A percentile compares a stretch with the other conserved stretches of the same genome.
Conservation (phyloP, 2,113 vertebrate genomes). For the Leiothrix lutea region DNA sequence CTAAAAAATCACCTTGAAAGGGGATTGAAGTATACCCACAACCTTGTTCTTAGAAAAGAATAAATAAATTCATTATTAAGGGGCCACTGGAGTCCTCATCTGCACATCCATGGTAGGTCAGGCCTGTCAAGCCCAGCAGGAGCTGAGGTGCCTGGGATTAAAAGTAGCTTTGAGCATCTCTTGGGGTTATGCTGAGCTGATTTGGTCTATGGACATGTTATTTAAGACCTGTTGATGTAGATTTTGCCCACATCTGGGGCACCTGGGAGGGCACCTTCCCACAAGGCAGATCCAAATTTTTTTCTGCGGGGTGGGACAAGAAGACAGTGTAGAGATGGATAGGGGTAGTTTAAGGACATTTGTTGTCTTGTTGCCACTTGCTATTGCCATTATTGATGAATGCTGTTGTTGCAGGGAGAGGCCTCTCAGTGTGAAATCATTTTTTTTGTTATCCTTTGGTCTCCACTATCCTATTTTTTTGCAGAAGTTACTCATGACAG, state of each 20-base stretch:
- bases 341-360: conserved; percentile 5
- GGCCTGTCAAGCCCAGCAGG: background rate
- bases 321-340: background rate
- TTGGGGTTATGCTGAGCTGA: background rate
- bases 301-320: background rate
- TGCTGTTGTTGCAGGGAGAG: background rate
- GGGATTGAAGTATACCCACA: background rate
- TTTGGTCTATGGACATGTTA: fast-evolving
- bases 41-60: background rate
- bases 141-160: background rate
- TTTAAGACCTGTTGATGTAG: background rate
- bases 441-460: conserved; percentile 22
- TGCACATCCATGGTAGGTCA: background rate
- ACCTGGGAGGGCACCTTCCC: background rate
- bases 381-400: conserved; percentile 7
- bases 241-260: background rate
- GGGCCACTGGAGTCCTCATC: background rate
- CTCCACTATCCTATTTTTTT: background rate
- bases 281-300: background rate
- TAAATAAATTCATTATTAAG: background rate
- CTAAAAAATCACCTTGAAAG: background rate
- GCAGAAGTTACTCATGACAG: conserved; percentile 24
- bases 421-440: background rate
- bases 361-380: background rate
- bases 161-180: background rate